Percentiles rank a stretch among this genome's conserved stretches.
These are phyloP conservation scores for Drosophila pseudoobscura DNA, from an alignment of 1,140 invertebrate species.

Conservation along the genomic window DNA sequence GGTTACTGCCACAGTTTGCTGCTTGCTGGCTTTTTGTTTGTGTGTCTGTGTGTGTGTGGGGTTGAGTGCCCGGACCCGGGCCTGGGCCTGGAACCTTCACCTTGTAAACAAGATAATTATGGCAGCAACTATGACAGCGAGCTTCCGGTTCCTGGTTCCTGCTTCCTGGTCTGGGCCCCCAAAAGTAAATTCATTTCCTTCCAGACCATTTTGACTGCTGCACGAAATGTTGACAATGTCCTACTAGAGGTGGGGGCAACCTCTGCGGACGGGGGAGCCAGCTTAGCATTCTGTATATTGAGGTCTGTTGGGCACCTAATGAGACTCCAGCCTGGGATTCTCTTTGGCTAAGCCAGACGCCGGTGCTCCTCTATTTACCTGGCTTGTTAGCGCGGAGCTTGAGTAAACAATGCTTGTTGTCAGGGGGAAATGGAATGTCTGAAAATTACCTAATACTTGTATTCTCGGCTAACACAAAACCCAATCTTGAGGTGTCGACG, in stretches of 20 bases:
- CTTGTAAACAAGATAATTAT: slow-evolving; percentile 82
- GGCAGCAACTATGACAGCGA: slow-evolving; percentile 80
- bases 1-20: slow-evolving; percentile 17
- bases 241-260: slow-evolving; percentile 13
- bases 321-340: slow-evolving; percentile 43
- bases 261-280: slow-evolving; percentile 2
- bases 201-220: slow-evolving; percentile 65
- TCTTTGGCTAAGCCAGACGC: slow-evolving; percentile 6
- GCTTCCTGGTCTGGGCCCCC: no score
- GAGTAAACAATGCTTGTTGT: slow-evolving; percentile 33
- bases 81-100: slow-evolving; percentile 60
- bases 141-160: slow-evolving; percentile 52
- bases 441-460: slow-evolving; percentile 7
- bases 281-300: slow-evolving; percentile 45
- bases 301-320: slow-evolving; percentile 51
- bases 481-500: neutral
- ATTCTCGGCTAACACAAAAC: neutral
- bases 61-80: neutral
- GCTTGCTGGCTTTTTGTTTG: slow-evolving; percentile 30
- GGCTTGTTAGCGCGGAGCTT: slow-evolving; percentile 54
- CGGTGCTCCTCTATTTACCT: slow-evolving; percentile 50
- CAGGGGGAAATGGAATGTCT: slow-evolving; percentile 20
- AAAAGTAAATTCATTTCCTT: slow-evolving; percentile 79
- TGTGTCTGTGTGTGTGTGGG: slow-evolving; percentile 2
- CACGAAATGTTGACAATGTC: slow-evolving; percentile 75